Percentiles rank a stretch among this genome's conserved stretches.
Evolutionary conservation across 2,888 invertebrate species (phyloP).

Genomic region (Drosophila nigricruria): DNA sequence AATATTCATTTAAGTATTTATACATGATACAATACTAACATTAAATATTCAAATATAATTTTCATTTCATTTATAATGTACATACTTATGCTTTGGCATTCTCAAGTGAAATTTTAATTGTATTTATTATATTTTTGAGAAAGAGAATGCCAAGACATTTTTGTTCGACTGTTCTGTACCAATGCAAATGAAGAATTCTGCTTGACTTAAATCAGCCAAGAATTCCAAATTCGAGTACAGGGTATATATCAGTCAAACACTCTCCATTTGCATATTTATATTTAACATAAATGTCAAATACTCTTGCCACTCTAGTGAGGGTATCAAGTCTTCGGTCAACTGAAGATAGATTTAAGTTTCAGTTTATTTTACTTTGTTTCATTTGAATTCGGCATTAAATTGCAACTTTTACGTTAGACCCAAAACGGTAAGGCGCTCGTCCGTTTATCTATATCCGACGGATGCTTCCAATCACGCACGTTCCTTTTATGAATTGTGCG

Average conservation of each 20-base stretch:
- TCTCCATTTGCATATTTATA: background rate
- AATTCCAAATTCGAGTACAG: background rate
- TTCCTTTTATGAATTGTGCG: conserved; percentile 60
- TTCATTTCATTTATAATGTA: background rate
- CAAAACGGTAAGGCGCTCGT: conserved; percentile 20
- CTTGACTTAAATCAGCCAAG: background rate
- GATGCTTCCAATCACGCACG: conserved; percentile 73
- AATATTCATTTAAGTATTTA: conserved; percentile 8
- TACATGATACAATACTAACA: background rate
- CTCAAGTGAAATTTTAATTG: background rate
- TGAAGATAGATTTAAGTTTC: conserved; percentile 21
- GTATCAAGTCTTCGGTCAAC: conserved; percentile 47
- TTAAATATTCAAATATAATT: background rate
- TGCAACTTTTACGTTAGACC: conserved; percentile 60
- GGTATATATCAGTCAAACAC: background rate
- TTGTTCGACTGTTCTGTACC: background rate
- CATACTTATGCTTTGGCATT: background rate
- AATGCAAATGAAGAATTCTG: background rate
- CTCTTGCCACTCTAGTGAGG: conserved; percentile 17
- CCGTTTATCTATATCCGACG: conserved; percentile 43
- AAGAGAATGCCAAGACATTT: background rate
- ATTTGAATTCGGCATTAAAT: conserved; percentile 46
- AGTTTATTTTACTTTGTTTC: conserved; percentile 27
- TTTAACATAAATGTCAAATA: background rate
- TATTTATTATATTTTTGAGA: background rate